Percentiles rank a stretch among this genome's conserved stretches.
phyloP scores from a whole-genome alignment of 2,888 invertebrate genomes.

The Drosophila anomalata region DNA sequence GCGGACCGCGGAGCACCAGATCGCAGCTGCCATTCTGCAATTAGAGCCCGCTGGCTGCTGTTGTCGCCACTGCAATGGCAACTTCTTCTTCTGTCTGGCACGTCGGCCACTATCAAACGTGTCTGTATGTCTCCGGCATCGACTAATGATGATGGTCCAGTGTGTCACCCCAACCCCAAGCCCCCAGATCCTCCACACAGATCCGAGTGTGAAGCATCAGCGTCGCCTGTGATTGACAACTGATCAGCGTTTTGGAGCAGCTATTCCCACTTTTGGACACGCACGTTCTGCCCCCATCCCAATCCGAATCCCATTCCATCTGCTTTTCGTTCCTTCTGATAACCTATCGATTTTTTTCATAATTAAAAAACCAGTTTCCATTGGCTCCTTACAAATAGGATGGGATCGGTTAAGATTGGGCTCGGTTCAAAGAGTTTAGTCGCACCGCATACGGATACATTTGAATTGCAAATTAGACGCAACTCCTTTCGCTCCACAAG shows the following conservation, averaged over 20 bases:
- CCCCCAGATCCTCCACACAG: slow-evolving; percentile 13
- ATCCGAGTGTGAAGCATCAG: slow-evolving; percentile 79
- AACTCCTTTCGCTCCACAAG: slow-evolving; percentile 45
- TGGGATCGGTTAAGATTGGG: slow-evolving; percentile 34
- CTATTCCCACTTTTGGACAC: slow-evolving; percentile 56
- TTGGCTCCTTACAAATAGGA: slow-evolving; percentile 60
- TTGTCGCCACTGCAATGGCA: slow-evolving; percentile 9
- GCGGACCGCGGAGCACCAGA: slow-evolving; percentile 51
- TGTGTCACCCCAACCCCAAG: background rate
- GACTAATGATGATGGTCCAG: slow-evolving; percentile 75
- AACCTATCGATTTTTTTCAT: slow-evolving; percentile 59
- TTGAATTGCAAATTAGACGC: slow-evolving; percentile 77
- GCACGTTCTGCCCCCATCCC: slow-evolving; percentile 38
- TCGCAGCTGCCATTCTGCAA: slow-evolving; percentile 70
- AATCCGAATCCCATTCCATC: background rate
- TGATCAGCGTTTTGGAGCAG: slow-evolving; percentile 67
- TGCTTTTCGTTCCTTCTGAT: slow-evolving; percentile 16
- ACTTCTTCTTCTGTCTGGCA: slow-evolving; percentile 25
- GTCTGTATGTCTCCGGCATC: slow-evolving; percentile 66
- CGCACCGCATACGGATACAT: slow-evolving; percentile 41
- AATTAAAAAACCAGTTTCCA: slow-evolving; percentile 72
- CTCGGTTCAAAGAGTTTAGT: slow-evolving; percentile 71
- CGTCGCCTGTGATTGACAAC: slow-evolving; percentile 78
- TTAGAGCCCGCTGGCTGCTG: slow-evolving; percentile 56
- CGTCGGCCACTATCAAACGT: slow-evolving; percentile 71